Base-by-base conservation (phyloP, 2,113 vertebrate species). In the Mastomys coucha region DNA sequence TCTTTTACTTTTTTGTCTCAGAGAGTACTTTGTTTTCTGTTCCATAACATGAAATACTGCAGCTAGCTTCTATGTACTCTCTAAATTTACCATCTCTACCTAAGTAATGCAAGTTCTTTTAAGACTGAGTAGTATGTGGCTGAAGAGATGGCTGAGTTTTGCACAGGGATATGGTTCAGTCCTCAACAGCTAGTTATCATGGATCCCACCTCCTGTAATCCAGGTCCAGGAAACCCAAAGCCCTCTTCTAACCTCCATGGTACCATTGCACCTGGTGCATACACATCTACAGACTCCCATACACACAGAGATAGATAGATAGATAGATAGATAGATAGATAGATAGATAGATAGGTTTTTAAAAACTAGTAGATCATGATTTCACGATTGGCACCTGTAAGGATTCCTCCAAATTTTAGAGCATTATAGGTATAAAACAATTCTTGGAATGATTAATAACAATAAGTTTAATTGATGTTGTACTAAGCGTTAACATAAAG, bases 371-470 rank as follows among this genome's bases (percentile, higher is more conserved):
- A 78, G 14, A 75, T 65, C 39, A 39, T 2, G n/a, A n/a, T n/a
- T n/a, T n/a, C n/a, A n/a, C n/a, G 51, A 45, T 4, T 92, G 49
- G 1, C 16, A 90, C 81, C 4, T 53, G 31, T 84, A 42, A 91
- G 56, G 14, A 87, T 58, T 70, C 53, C 49, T 7, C 53, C 53
- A 81, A 70, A 82, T 81, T 24, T 73, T n/a, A 72, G 65, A 69
- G 78, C 42, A 88, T 5, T 42, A 17, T 45, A 53, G 89, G 76
- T 75, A 13, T 1, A 95, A 91, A 80, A 31, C 11, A 88, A 22
- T 88, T 96, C n/a, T 56, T 69, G 31, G 65, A 80, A 91, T 77
- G 31, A 69, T 78, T 81, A 82, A 67, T 96, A 69, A 42, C 5
- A 12, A 19, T 89, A 31, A 70, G 10, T 20, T 87, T 75, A 63